Conservation (phyloP, 2,797 vertebrate species). For the Danio kyathit region DNA sequence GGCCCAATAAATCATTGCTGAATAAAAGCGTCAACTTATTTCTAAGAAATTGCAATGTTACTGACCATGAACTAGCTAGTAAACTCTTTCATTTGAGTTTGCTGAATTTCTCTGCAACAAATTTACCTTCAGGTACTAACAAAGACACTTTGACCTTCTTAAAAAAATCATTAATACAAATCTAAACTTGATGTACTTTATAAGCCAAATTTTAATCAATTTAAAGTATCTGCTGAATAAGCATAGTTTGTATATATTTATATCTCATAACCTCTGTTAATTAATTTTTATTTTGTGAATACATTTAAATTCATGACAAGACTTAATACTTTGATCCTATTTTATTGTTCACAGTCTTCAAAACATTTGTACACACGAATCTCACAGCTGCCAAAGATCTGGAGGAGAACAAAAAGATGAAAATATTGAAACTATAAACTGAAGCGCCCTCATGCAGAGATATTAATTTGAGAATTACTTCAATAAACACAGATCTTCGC, state of each 20-base stretch:
- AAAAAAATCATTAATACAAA: too few species aligned
- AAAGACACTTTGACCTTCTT: too few species aligned
- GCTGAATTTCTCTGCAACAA: too few species aligned
- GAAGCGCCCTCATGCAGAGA: not conserved
- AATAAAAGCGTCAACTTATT: too few species aligned
- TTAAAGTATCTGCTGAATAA: not conserved
- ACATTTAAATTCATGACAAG: not conserved
- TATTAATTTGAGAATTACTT: constrained; percentile 21
- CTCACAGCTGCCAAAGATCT: constrained; percentile 13
- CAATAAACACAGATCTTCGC: constrained; percentile 7
- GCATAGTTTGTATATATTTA: not conserved
- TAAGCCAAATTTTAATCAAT: not conserved
- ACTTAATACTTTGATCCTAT: not conserved
- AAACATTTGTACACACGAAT: not conserved
- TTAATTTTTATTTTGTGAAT: not conserved
- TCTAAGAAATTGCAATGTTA: too few species aligned
- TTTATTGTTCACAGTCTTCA: not conserved
- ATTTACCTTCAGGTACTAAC: too few species aligned
- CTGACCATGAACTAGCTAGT: too few species aligned
- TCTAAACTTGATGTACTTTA: too few species aligned
- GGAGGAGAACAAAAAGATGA: not conserved
- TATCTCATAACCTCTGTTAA: not conserved
- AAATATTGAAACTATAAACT: constrained; percentile 1
- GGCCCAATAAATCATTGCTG: too few species aligned
- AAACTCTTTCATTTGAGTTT: too few species aligned